A percentile compares a stretch with the other conserved stretches of the same genome.
phyloP scores from a whole-genome alignment of 2,888 invertebrate species.

The Oxyscelio sp. region DNA sequence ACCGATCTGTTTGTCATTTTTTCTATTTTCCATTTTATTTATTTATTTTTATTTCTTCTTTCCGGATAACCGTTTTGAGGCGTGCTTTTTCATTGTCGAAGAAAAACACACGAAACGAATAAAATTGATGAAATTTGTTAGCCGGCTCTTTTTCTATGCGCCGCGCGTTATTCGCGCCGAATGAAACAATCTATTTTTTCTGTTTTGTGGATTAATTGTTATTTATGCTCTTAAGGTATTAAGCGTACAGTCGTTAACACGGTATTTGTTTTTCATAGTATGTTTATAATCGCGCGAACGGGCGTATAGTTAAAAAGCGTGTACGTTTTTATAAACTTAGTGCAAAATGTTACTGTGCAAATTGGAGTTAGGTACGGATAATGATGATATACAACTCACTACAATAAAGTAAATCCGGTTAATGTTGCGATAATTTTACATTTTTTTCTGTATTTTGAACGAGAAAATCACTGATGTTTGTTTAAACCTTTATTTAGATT shows the following conservation, averaged over 20 bases:
- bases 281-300: too few relatives aligned
- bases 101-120: background rate
- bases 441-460: constrained; percentile 14
- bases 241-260: constrained; percentile 10
- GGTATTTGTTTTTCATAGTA: constrained; percentile 21
- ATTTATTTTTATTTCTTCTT: background rate
- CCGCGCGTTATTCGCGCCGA: background rate
- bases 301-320: constrained; percentile 18
- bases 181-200: constrained; percentile 4
- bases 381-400: too few relatives aligned
- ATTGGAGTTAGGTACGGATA: too few relatives aligned
- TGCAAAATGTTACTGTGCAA: too few relatives aligned
- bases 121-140: background rate
- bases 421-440: too few relatives aligned
- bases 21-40: constrained; percentile 16
- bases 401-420: too few relatives aligned
- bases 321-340: constrained; percentile 51
- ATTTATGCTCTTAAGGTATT: constrained; percentile 39
- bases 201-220: constrained; percentile 46
- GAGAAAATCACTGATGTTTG: constrained; percentile 22
- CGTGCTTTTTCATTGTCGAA: background rate
- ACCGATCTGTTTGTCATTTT: constrained; percentile 27
- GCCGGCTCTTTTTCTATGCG: background rate
- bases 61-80: too few relatives aligned
- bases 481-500: constrained; percentile 53